Evolutionary conservation across 2,797 vertebrate genomes (phyloP), one percentile per base, ranked within the genome.

Genomic region (Diglossa cyanea): DNA sequence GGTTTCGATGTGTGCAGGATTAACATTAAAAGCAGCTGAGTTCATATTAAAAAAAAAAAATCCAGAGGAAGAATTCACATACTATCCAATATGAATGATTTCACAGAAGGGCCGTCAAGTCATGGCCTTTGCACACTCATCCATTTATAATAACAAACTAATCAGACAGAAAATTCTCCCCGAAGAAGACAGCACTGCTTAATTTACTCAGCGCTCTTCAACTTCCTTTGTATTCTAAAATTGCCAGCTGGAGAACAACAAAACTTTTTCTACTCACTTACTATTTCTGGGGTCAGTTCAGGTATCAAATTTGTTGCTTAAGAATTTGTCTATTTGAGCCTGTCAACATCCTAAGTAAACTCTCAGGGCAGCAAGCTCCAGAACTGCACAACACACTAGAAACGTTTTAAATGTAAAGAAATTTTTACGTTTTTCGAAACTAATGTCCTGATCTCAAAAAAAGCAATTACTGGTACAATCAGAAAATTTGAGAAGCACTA

Each of bases 311-410:
- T 15, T n/a, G 8, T 24, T 48, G 39, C 21, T 51, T 12, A 6
- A 24, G 16, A 70, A 53, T 71, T 33, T 39, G 26, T 17, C 39
- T 48, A 13, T 13, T 57, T 51, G 11, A 71, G 25, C 11, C 31
- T 65, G 20, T 62, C 24, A n/a, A 21, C 6, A 73, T 14, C 17
- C 13, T 6, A 47, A n/a, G 42, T 39, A 51, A 58, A 26, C 28
- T 67, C 42, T 26, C 24, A 6, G 10, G 33, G 18, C 47, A 83
- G 42, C 35, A 73, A 61, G 63, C n/a, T 78, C 54, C n/a, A 54
- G 60, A 65, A 76, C 26, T 16, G 39, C 50, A 33, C 0, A 1
- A 48, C 23, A 30, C 0, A 3, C 31, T 33, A 16, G 0, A 45
- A 53, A 33, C 33, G 6, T 24, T 85, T 68, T 25, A 30, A 30